Evolutionary conservation across 2,888 invertebrate genomes (phyloP).

Genomic region (Therioaphis trifolii): DNA sequence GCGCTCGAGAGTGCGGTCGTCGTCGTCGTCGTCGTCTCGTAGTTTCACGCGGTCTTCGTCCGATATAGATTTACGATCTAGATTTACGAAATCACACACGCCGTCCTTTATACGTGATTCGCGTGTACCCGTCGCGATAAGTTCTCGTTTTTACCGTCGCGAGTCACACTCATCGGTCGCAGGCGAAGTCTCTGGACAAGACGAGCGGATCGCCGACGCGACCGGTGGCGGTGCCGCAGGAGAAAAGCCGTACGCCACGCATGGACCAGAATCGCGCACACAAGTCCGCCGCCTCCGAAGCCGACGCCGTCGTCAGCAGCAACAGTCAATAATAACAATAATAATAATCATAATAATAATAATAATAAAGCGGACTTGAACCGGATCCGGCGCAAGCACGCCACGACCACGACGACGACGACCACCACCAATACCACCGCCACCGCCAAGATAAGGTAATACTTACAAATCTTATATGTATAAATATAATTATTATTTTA

Average conservation of each 20-base stretch:
- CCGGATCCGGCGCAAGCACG: background rate
- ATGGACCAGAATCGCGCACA: background rate
- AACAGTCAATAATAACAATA: background rate
- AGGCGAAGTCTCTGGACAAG: background rate
- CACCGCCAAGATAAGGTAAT: too few relatives aligned
- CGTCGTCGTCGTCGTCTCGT: background rate
- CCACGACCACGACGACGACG: background rate
- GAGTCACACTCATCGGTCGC: too few relatives aligned
- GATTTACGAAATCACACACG: too few relatives aligned
- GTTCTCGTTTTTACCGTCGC: background rate
- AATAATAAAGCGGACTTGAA: background rate
- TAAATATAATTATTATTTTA: too few relatives aligned
- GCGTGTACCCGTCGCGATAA: too few relatives aligned
- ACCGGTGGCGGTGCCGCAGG: too few relatives aligned
- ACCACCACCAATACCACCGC: too few relatives aligned
- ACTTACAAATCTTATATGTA: too few relatives aligned
- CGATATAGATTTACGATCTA: background rate
- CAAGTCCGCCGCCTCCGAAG: background rate
- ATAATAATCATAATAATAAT: background rate
- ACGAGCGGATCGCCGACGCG: background rate
- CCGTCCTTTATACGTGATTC: too few relatives aligned
- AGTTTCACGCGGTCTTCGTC: background rate
- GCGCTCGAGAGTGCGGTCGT: constrained; percentile 14
- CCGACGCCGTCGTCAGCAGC: background rate
- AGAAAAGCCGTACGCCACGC: background rate